These are phyloP conservation scores for Apis mellifera DNA, from an alignment of 1,140 invertebrate genomes.

Conservation along the genomic window DNA sequence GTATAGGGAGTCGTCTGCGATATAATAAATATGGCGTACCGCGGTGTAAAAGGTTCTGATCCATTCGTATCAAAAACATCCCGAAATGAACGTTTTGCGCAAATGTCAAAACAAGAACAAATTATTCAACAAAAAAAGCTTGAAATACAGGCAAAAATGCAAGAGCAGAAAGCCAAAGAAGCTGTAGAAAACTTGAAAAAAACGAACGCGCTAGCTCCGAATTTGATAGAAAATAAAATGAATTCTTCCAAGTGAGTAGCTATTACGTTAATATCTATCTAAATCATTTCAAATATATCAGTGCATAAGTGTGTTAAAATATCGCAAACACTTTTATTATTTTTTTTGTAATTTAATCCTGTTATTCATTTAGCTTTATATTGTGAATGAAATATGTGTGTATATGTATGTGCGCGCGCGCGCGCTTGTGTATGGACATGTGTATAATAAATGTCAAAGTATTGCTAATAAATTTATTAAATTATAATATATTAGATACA, in stretches of 20 bases:
- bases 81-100: constrained; percentile 85
- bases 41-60: constrained; percentile 80
- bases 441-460: too few relatives aligned
- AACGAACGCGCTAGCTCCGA: constrained; percentile 63
- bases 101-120: constrained; percentile 91
- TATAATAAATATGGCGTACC: constrained; percentile 79
- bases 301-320: neutral
- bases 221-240: constrained; percentile 64
- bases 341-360: neutral
- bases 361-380: neutral
- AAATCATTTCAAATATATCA: neutral
- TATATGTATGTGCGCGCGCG: neutral
- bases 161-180: constrained; percentile 84
- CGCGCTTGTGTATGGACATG: too few relatives aligned
- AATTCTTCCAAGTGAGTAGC: constrained; percentile 70
- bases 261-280: neutral
- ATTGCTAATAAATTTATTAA: too few relatives aligned
- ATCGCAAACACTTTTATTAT: neutral
- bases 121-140: constrained; percentile 90
- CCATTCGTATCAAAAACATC: constrained; percentile 83
- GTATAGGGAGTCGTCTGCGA: constrained; percentile 11
- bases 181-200: constrained; percentile 82
- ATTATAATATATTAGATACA: too few relatives aligned
- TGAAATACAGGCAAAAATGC: constrained; percentile 86
- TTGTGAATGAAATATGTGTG: neutral